phyloP scores from a whole-genome alignment of 2,113 vertebrate species.

The Noturus placidus region DNA sequence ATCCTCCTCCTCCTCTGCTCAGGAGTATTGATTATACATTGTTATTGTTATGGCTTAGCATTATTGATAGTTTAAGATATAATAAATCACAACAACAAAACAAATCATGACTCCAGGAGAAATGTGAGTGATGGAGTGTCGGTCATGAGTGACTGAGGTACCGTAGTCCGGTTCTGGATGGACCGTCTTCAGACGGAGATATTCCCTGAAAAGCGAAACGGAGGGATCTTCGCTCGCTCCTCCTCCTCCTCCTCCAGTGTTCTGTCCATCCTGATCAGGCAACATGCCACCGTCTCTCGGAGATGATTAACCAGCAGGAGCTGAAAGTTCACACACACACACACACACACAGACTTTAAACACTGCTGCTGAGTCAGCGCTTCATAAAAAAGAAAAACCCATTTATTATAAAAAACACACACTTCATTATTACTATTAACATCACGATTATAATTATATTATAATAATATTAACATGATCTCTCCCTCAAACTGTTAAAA shows the following conservation, averaged over 20 bases:
- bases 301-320: slow-evolving; percentile 27
- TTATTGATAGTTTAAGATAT: background rate
- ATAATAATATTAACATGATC: background rate
- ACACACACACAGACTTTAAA: background rate
- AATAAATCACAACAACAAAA: background rate
- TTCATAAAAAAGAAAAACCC: background rate
- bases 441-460: no score
- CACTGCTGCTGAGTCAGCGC: background rate
- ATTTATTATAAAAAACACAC: background rate
- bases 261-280: slow-evolving; percentile 72
- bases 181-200: slow-evolving; percentile 84
- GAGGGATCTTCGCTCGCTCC: slow-evolving; percentile 76
- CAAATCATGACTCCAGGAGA: background rate
- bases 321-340: slow-evolving; percentile 6
- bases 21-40: background rate
- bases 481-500: background rate
- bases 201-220: slow-evolving; percentile 85
- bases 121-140: background rate
- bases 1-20: background rate
- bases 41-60: background rate
- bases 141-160: slow-evolving; percentile 58
- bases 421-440: background rate
- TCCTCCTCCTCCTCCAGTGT: slow-evolving; percentile 50
- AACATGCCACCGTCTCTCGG: slow-evolving; percentile 63
- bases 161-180: slow-evolving; percentile 94